phyloP scores from a whole-genome alignment of 2,113 vertebrate species.

The Tyto alba region DNA sequence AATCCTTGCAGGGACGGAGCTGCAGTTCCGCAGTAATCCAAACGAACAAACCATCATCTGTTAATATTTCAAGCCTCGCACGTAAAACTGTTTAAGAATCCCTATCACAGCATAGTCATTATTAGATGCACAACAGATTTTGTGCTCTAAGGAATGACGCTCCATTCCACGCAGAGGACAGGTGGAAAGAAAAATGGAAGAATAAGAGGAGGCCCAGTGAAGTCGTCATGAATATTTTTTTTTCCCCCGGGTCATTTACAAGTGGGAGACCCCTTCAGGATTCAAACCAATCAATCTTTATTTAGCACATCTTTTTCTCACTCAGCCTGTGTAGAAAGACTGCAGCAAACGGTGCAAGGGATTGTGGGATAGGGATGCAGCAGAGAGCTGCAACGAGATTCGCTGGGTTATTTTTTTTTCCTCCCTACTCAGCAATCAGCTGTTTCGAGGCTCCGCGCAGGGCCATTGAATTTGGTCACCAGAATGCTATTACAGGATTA shows the following conservation, averaged over 20 bases:
- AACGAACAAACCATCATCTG: constrained; percentile 67
- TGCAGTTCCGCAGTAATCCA: constrained; percentile 64
- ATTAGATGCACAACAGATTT: constrained; percentile 60
- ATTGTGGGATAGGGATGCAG: constrained; percentile 85
- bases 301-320: constrained; percentile 74
- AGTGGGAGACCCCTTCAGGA: constrained; percentile 68
- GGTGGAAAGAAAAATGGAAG: constrained; percentile 69
- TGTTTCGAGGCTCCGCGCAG: constrained; percentile 61
- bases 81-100: constrained; percentile 46
- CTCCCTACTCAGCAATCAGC: constrained; percentile 78
- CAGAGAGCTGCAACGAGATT: constrained; percentile 77
- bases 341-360: constrained; percentile 83
- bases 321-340: constrained; percentile 79
- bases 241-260: constrained; percentile 66
- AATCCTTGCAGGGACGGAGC: constrained; percentile 60
- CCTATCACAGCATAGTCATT: constrained; percentile 66
- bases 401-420: constrained; percentile 62
- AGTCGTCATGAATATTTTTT: constrained; percentile 63
- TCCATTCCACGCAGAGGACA: constrained; percentile 63
- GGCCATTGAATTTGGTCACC: constrained; percentile 53
- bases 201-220: constrained; percentile 66
- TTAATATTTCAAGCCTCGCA: constrained; percentile 49
- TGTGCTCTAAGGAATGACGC: constrained; percentile 62
- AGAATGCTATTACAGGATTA: constrained; percentile 46
- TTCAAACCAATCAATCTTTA: constrained; percentile 72